phyloP scores from a whole-genome alignment of 1,140 invertebrate genomes.

The Diorhabda carinulata region DNA sequence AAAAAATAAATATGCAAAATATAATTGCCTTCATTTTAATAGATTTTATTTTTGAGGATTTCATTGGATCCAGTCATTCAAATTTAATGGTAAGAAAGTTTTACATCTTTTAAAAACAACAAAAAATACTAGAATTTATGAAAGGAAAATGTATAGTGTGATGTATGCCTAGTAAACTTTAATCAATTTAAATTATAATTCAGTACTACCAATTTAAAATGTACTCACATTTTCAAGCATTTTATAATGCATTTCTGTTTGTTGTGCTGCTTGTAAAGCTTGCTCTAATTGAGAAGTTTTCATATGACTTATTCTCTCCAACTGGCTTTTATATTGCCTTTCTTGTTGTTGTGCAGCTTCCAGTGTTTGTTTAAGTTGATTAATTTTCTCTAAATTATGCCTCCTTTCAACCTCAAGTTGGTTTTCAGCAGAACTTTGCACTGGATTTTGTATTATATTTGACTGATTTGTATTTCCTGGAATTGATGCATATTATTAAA shows the following conservation, averaged over 20 bases:
- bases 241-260: conserved; percentile 72
- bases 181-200: no score
- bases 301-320: conserved; percentile 63
- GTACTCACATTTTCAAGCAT: conserved; percentile 59
- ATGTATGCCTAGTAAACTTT: no score
- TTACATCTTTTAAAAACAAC: no score
- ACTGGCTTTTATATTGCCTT: conserved; percentile 69
- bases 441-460: conserved; percentile 49
- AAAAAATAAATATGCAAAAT: no score
- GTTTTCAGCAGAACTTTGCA: conserved; percentile 50
- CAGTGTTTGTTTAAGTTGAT: conserved; percentile 65
- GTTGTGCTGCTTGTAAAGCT: conserved; percentile 70
- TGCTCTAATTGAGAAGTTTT: conserved; percentile 65
- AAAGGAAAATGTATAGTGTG: no score
- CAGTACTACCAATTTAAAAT: no score
- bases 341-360: conserved; percentile 73
- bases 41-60: no score
- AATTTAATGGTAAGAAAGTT: no score
- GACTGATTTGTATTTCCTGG: conserved; percentile 32
- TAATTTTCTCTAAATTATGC: conserved; percentile 64
- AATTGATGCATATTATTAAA: not conserved
- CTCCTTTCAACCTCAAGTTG: conserved; percentile 60
- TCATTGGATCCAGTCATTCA: no score
- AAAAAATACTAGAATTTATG: no score
- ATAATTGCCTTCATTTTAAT: no score